Base-by-base conservation (phyloP, 2,797 vertebrate genomes). In the Megalops cyprinoides region DNA sequence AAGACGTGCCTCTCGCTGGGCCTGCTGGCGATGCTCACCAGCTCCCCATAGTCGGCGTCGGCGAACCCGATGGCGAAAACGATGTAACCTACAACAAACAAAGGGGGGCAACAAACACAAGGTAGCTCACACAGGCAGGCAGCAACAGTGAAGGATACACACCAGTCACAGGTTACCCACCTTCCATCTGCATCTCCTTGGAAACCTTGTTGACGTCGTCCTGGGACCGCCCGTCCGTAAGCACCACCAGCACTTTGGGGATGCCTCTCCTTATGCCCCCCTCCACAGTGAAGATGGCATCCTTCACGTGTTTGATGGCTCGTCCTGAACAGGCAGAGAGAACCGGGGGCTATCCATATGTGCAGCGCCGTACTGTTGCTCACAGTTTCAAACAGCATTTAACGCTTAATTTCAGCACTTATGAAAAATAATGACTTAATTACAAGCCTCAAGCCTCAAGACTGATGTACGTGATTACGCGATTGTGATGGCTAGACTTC, bases 51-150 rank as follows among this genome's bases (percentile, higher is more conserved):
- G 87, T 99, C 98, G 0, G 98, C 98, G 2, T 99, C 98, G 0
- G 97, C 97, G 31, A 99, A 96, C 14, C 98, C 98, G 0, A 99
- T 96, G 0, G 97, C 98, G 82, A 99, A 99, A 83, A 99, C 96
- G 4, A 94, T 97, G 88, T 94, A 97, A 31, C 97, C 98, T 99
- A 84, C 18, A 74, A n/a, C n/a, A n/a, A n/a, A n/a, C n/a, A n/a
- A n/a, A n/a, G n/a, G 88, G 46, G 79, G 28, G 34, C 46, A 31
- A 39, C 2, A 23, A 44, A 18, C 9, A 34, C n/a, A 49, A 4
- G 15, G 1, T 60, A n/a, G 55, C 44, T 49, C 23, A 20, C 1
- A 4, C 0, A 18, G 48, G 15, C 3, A 60, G 14, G 46, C 44
- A 74, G 34, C 67, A 28, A 0, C 18, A 2, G n/a, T 25, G 10